phyloP scores from a whole-genome alignment of 2,888 invertebrate genomes.

The Platypus cylindrus region DNA sequence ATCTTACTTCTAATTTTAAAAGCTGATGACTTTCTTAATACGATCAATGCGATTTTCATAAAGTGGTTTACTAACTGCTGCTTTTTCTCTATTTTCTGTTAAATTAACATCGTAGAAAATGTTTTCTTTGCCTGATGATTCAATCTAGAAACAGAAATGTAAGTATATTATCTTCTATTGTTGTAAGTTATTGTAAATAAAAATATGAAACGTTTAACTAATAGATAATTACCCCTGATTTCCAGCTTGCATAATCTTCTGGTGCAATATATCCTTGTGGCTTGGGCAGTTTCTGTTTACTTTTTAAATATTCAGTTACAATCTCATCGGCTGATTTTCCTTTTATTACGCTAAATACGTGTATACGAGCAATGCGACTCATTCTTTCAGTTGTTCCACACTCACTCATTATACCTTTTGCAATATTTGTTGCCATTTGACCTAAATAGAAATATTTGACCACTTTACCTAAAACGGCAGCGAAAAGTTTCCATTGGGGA shows the following conservation, averaged over 20 bases:
- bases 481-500: conserved; percentile 57
- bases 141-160: conserved; percentile 6
- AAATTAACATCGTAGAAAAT: conserved; percentile 37
- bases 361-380: conserved; percentile 53
- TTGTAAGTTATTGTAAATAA: too few species aligned
- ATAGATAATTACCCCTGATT: too few species aligned
- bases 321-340: conserved; percentile 53
- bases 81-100: conserved; percentile 17
- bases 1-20: too few species aligned
- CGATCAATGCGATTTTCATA: conserved; percentile 25
- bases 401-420: conserved; percentile 4
- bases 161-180: too few species aligned
- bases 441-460: conserved; percentile 52
- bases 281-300: conserved; percentile 29
- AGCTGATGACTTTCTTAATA: conserved; percentile 30
- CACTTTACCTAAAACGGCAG: conserved; percentile 52
- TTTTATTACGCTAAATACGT: conserved; percentile 50
- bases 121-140: conserved; percentile 30
- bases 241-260: conserved; percentile 25
- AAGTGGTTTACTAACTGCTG: conserved; percentile 11
- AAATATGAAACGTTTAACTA: too few species aligned
- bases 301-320: conserved; percentile 30
- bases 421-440: conserved; percentile 8
- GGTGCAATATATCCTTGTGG: conserved; percentile 38
- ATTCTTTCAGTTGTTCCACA: conserved; percentile 59